Evolutionary conservation across 2,113 vertebrate genomes (phyloP).

Genomic region (Gila orcuttii): DNA sequence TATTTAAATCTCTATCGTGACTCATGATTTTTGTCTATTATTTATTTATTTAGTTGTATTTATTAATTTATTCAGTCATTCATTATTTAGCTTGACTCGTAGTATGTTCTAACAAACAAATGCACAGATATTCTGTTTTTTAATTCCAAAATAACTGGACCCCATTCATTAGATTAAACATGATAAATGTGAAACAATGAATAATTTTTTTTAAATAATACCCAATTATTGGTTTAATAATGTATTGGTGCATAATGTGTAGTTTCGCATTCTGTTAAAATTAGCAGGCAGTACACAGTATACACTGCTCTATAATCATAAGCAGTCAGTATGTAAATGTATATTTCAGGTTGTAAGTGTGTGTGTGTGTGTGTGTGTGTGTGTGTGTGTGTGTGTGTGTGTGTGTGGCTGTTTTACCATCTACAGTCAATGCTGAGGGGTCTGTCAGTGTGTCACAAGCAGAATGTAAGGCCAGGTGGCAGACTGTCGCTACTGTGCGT

Average conservation of each 20-base stretch:
- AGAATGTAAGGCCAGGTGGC: constrained; percentile 30
- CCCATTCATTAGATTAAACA: no score
- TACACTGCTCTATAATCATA: background rate
- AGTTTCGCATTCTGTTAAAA: background rate
- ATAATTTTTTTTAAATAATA: no score
- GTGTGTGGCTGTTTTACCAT: constrained; percentile 21
- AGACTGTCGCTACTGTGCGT: background rate
- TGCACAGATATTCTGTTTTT: no score
- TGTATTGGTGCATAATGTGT: background rate
- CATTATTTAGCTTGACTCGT: no score
- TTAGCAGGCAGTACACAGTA: background rate
- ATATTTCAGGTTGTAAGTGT: background rate
- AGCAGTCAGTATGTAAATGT: background rate
- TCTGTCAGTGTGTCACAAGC: background rate
- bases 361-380: constrained; percentile 17
- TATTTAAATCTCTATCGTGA: no score
- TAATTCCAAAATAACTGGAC: no score
- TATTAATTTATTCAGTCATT: no score
- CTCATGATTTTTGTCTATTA: no score
- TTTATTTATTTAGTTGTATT: no score
- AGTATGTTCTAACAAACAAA: no score
- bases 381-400: background rate
- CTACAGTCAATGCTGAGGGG: constrained; percentile 15
- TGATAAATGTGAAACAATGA: no score
- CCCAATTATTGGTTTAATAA: background rate